A percentile compares a stretch with the other conserved stretches of the same genome.
Evolutionary conservation across 1,140 invertebrate genomes (phyloP).

Genomic region (Nephila pilipes): DNA sequence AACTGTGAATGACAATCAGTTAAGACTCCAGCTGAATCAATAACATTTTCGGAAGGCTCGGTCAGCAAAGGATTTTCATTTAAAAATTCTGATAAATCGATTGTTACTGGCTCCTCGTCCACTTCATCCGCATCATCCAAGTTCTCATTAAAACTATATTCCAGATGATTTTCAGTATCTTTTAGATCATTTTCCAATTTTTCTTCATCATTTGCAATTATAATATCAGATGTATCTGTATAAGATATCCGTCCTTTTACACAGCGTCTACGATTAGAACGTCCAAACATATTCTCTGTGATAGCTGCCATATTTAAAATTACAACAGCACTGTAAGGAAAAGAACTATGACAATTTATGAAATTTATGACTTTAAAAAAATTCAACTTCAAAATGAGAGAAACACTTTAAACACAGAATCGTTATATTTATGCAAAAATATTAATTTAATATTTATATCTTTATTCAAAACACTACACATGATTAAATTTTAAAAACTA

Average conservation of each 20-base stretch:
- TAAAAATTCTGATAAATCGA: constrained; percentile 63
- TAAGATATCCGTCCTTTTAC: constrained; percentile 55
- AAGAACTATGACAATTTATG: not conserved
- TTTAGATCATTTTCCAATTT: constrained; percentile 8
- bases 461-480: too few species aligned
- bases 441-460: too few species aligned
- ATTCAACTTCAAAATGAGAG: too few species aligned
- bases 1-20: constrained; percentile 60
- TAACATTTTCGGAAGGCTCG: constrained; percentile 40
- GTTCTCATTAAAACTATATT: not conserved
- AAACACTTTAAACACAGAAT: too few species aligned
- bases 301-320: constrained; percentile 23
- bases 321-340: not conserved
- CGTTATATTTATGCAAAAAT: too few species aligned
- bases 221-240: constrained; percentile 52
- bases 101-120: constrained; percentile 65
- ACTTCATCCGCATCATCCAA: constrained; percentile 43
- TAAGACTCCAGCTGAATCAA: constrained; percentile 22
- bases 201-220: not conserved
- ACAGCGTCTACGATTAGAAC: constrained; percentile 33
- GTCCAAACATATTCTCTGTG: not conserved
- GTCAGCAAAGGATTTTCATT: constrained; percentile 51
- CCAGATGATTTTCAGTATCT: constrained; percentile 17
- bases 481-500: too few species aligned
- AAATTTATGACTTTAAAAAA: too few species aligned